Evolutionary conservation across 30 jellyfish, hydroid and myxozoan species (phyloP).

Genomic region (Chrysaora quinquecirrha): DNA sequence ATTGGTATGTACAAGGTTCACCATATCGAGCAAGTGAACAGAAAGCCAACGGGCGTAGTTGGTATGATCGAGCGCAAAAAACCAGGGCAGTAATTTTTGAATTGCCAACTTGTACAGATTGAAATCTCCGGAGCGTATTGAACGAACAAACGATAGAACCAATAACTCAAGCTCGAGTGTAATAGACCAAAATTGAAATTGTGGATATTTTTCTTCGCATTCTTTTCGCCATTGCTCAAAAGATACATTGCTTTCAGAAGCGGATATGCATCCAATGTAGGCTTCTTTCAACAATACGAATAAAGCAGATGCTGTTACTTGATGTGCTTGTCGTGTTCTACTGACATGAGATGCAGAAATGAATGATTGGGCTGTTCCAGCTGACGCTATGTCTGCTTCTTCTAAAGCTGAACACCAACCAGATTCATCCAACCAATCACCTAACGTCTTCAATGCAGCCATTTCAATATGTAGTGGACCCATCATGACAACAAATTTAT

Average conservation of each 20-base stretch:
- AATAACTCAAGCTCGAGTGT: slow-evolving; percentile 6
- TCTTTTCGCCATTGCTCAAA: slow-evolving; percentile 6
- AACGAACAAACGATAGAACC: slow-evolving; percentile 24
- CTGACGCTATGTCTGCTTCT: slow-evolving; percentile 55
- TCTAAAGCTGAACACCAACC: slow-evolving; percentile 44
- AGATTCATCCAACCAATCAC: slow-evolving; percentile 32
- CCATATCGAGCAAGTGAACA: slow-evolving; percentile 26
- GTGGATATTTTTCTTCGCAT: slow-evolving; percentile 6
- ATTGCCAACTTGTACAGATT: background rate
- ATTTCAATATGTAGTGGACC: slow-evolving; percentile 65
- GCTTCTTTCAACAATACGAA: slow-evolving; percentile 2
- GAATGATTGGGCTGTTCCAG: slow-evolving; percentile 65
- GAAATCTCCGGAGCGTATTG: slow-evolving; percentile 25
- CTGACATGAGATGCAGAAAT: slow-evolving; percentile 47
- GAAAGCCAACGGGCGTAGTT: slow-evolving; percentile 32
- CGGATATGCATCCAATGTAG: no score
- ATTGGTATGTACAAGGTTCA: no score
- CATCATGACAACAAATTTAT: slow-evolving; percentile 38
- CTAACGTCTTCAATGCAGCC: slow-evolving; percentile 48
- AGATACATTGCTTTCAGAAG: background rate
- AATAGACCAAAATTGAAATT: slow-evolving; percentile 39
- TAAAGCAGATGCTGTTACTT: slow-evolving; percentile 41
- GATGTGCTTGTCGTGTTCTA: slow-evolving; percentile 63
- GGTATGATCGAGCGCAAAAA: slow-evolving; percentile 27
- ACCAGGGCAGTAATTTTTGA: slow-evolving; percentile 17